These are phyloP conservation scores for Periparus ater DNA, from an alignment of 2,797 vertebrate species.

Conservation along the genomic window DNA sequence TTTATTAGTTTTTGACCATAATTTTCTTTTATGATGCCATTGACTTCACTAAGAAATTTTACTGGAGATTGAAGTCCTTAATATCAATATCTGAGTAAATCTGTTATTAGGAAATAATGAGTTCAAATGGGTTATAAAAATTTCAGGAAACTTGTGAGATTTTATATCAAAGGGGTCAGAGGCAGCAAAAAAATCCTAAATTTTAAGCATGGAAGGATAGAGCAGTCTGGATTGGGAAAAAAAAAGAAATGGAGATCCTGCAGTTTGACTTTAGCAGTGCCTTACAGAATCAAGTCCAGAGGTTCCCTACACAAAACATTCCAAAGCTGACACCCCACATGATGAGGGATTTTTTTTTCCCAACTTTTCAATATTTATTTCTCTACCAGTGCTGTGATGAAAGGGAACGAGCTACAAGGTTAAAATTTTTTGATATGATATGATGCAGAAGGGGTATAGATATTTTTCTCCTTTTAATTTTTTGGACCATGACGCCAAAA, in stretches of 20 bases:
- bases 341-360: not conserved
- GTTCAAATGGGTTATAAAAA: not conserved
- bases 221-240: not conserved
- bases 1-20: not conserved
- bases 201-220: accelerated
- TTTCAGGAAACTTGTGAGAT: not conserved
- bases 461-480: not conserved
- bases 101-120: not conserved
- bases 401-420: not conserved
- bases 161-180: not conserved
- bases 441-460: accelerated
- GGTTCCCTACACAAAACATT: not conserved
- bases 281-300: not conserved
- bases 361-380: not conserved
- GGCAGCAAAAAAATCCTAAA: not conserved
- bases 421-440: not conserved
- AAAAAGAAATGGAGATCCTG: not conserved
- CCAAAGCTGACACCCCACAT: not conserved
- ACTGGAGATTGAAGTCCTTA: not conserved
- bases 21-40: not conserved
- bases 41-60: not conserved
- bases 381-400: not conserved
- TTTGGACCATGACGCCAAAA: not conserved
- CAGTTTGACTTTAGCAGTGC: not conserved
- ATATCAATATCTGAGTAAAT: not conserved